phyloP scores from a whole-genome alignment of 53 echinoderm and acorn worm species.

The Echinometra lucunter region DNA sequence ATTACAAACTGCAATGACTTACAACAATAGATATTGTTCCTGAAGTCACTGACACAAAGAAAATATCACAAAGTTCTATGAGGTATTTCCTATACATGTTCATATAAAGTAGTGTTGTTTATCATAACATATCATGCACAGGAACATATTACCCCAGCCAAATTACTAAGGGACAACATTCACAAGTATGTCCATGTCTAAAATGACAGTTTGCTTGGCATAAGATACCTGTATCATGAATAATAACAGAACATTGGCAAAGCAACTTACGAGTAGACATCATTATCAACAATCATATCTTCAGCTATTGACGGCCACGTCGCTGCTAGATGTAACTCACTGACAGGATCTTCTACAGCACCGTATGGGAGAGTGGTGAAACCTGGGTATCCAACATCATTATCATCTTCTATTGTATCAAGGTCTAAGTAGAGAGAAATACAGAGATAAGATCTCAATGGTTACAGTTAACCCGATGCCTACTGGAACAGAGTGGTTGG shows the following conservation, averaged over 20 bases:
- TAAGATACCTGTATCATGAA: background rate
- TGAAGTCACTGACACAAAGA: too few species aligned
- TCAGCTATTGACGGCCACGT: constrained; percentile 93
- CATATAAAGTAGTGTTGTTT: too few species aligned
- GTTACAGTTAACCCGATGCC: too few species aligned
- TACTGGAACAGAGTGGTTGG: too few species aligned
- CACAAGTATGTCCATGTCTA: too few species aligned
- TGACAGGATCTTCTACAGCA: constrained; percentile 95
- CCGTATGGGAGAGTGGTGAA: constrained; percentile 91
- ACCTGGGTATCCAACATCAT: constrained; percentile 89
- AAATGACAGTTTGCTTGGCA: background rate
- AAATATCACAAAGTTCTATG: too few species aligned
- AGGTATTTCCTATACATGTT: too few species aligned
- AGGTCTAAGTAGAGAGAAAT: constrained; percentile 71
- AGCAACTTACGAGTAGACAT: constrained; percentile 92
- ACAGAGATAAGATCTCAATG: background rate
- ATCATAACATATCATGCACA: too few species aligned
- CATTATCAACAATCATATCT: constrained; percentile 94
- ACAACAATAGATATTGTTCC: too few species aligned
- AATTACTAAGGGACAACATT: too few species aligned
- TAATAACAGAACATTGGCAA: background rate
- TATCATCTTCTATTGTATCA: constrained; percentile 78
- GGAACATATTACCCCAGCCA: too few species aligned
- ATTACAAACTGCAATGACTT: background rate
- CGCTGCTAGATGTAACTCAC: constrained; percentile 85